phyloP scores from a whole-genome alignment of 1,140 invertebrate species.

The Leptinotarsa undecemlineata region DNA sequence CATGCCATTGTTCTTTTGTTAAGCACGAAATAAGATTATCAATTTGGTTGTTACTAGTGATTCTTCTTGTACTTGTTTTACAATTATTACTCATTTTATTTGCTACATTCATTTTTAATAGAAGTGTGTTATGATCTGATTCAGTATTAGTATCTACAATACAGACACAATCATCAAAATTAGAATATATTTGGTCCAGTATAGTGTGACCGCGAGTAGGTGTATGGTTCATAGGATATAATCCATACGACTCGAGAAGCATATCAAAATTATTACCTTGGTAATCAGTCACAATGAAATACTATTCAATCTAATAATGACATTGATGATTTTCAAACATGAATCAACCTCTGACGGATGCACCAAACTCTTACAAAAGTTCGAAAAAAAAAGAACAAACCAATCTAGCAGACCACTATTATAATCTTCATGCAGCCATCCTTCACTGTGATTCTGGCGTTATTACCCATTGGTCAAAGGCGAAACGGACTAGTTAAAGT shows the following conservation, averaged over 20 bases:
- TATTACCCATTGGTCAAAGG: no score
- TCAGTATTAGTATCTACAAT: not conserved
- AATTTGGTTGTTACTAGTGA: not conserved
- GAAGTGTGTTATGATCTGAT: not conserved
- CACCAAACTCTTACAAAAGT: no score
- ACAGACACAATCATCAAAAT: not conserved
- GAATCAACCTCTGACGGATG: no score
- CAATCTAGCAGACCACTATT: no score
- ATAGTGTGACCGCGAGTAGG: not conserved
- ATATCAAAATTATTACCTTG: not conserved
- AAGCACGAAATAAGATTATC: no score
- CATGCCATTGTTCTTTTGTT: not conserved
- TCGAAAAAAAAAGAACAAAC: no score
- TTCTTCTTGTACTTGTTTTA: not conserved
- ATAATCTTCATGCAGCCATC: no score
- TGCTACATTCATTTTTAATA: not conserved
- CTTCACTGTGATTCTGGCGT: no score
- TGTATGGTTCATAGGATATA: not conserved
- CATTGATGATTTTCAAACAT: no score
- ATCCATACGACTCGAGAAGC: not conserved
- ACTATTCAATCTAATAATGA: no score
- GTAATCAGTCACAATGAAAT: not conserved
- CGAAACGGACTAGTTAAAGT: no score
- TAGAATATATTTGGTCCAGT: conserved; percentile 3
- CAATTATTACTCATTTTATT: not conserved